Percentiles rank a stretch among this genome's conserved stretches.
Evolutionary conservation across 2,113 vertebrate genomes (phyloP).

Genomic region (Gila orcuttii): DNA sequence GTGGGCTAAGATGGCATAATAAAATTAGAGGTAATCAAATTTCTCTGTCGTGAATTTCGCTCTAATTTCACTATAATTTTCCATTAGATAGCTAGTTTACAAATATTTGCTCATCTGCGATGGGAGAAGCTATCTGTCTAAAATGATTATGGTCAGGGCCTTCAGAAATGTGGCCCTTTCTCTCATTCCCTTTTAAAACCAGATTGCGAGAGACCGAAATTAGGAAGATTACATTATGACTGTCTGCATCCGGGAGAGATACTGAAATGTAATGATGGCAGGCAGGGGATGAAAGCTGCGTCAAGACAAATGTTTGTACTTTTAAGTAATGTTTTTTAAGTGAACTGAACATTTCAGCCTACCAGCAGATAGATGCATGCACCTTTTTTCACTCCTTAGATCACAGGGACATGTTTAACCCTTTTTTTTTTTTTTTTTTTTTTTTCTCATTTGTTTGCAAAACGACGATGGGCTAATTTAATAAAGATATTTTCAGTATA

Average conservation of each 20-base stretch:
- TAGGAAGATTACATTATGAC: conserved; percentile 84
- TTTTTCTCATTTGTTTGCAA: conserved; percentile 14
- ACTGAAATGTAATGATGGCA: conserved; percentile 81
- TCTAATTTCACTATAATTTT: conserved; percentile 99
- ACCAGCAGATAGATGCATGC: neutral
- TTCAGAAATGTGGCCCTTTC: conserved; percentile 82
- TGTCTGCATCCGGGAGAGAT: conserved; percentile 84
- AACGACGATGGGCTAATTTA: conserved; percentile 41
- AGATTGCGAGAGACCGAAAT: conserved; percentile 85
- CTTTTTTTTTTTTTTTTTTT: neutral
- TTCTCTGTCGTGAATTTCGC: conserved; percentile 99
- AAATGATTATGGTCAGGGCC: conserved; percentile 95
- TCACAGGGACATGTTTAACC: neutral
- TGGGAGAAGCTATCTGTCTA: conserved; percentile 99
- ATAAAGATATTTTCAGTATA: conserved; percentile 47
- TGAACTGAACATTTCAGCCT: conserved; percentile 61
- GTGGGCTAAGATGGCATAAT: conserved; percentile 99
- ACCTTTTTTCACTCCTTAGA: neutral
- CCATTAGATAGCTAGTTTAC: conserved; percentile 99
- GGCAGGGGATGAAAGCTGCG: conserved; percentile 79
- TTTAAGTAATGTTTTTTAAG: conserved; percentile 76
- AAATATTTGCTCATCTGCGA: conserved; percentile 99
- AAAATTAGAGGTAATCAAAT: conserved; percentile 99
- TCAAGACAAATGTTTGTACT: conserved; percentile 79
- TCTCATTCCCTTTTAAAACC: conserved; percentile 81